A percentile compares a stretch with the other conserved stretches of the same genome.
Evolutionary conservation across 2,113 vertebrate species (phyloP).

Genomic region (Ahaetulla prasina): DNA sequence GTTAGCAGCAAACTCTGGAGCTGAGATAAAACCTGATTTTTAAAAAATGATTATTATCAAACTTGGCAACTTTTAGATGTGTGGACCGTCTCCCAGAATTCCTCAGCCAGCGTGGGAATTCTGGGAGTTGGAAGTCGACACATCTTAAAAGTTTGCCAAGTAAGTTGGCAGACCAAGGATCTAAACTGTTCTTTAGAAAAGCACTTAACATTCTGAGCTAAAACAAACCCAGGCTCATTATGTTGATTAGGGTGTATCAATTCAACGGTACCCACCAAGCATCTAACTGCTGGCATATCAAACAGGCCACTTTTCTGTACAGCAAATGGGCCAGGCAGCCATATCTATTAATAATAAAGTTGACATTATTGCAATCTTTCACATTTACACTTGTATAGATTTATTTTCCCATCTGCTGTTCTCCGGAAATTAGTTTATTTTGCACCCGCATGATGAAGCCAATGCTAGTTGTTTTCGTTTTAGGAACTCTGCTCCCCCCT

Average conservation of each 20-base stretch:
- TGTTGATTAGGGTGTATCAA: not conserved
- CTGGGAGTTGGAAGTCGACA: not conserved
- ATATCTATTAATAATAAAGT: slow-evolving; percentile 3
- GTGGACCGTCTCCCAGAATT: not conserved
- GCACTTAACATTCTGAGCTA: not conserved
- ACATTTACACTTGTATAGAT: not conserved
- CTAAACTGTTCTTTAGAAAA: not conserved
- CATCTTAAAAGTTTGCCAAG: not conserved
- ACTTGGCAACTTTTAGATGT: not conserved
- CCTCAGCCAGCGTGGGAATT: not conserved
- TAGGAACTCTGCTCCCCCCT: not conserved
- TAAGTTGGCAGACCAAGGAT: not conserved
- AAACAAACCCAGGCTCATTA: not conserved
- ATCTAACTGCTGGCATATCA: not conserved
- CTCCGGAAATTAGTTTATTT: not conserved
- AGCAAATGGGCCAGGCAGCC: not conserved
- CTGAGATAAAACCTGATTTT: not conserved
- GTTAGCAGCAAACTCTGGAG: not conserved
- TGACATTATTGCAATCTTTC: not conserved
- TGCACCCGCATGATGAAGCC: not conserved
- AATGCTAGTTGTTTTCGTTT: not conserved
- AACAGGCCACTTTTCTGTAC: not conserved
- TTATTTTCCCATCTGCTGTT: slow-evolving; percentile 14
- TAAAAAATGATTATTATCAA: not conserved
- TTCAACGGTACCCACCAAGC: not conserved